Conservation (phyloP, 2,888 invertebrate genomes). For the Clistopyga incitator region DNA sequence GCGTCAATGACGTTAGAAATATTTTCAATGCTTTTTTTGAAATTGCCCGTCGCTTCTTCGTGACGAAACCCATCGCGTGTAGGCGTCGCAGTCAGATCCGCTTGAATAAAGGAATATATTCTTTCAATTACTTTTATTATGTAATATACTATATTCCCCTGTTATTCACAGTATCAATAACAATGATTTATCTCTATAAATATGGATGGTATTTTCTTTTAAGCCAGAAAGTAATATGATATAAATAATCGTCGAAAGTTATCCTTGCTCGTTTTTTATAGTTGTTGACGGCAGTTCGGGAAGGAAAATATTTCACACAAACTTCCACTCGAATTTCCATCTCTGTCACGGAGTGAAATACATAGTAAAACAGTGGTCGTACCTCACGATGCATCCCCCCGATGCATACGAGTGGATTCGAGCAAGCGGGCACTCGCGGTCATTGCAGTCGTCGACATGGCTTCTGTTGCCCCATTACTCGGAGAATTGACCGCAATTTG, state of each 20-base stretch:
- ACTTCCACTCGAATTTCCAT: neutral
- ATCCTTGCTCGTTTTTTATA: neutral
- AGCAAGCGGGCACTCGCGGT: slow-evolving; percentile 28
- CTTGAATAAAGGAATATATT: too few relatives aligned
- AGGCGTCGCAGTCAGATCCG: too few relatives aligned
- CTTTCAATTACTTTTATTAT: too few relatives aligned
- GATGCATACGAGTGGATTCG: neutral
- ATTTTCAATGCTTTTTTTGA: too few relatives aligned
- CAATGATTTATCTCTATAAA: neutral
- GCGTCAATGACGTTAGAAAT: too few relatives aligned
- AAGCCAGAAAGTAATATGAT: neutral
- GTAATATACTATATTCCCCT: too few relatives aligned
- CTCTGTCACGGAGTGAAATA: neutral
- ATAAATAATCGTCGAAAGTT: neutral
- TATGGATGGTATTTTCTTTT: neutral
- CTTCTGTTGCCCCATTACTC: slow-evolving; percentile 55
- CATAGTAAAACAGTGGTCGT: neutral
- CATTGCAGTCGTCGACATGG: slow-evolving; percentile 55
- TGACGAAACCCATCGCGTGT: too few relatives aligned
- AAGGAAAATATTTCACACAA: neutral
- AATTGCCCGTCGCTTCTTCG: too few relatives aligned
- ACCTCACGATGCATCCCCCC: neutral
- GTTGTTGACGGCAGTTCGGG: neutral
- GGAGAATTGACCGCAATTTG: slow-evolving; percentile 64
- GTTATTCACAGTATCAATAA: too few relatives aligned